Evolutionary conservation across 2,888 invertebrate genomes (phyloP).

Genomic region (Trachelus troglodyta): DNA sequence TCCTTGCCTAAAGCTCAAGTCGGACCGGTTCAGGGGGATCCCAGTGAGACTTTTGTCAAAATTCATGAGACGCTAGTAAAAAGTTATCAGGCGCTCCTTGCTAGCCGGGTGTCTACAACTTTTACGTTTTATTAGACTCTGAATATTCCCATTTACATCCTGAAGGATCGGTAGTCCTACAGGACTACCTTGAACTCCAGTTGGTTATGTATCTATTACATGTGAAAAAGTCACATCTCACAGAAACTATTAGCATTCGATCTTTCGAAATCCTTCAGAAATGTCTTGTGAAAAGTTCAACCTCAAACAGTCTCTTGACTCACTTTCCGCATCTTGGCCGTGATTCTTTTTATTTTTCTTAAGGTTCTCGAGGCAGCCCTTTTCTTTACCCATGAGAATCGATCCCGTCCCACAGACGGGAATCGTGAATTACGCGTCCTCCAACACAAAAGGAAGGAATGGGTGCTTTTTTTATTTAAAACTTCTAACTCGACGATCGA

Average conservation of each 20-base stretch:
- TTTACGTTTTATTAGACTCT: background rate
- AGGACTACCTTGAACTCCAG: background rate
- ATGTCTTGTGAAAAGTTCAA: background rate
- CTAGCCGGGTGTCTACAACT: background rate
- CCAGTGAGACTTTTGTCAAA: constrained; percentile 26
- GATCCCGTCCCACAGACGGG: background rate
- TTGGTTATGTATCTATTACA: background rate
- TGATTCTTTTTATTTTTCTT: background rate
- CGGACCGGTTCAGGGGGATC: background rate
- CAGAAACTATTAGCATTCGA: background rate
- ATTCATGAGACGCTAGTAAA: constrained; percentile 29
- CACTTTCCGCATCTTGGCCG: background rate
- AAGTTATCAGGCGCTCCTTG: background rate
- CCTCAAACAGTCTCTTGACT: background rate
- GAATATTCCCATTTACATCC: background rate
- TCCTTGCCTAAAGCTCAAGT: background rate
- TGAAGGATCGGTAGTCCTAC: background rate
- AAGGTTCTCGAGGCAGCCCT: background rate
- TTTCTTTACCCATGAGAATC: background rate
- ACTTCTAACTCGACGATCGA: background rate
- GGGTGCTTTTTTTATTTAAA: background rate
- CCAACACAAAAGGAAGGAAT: background rate
- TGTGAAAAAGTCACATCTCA: background rate
- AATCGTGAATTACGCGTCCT: background rate
- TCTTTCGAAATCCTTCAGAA: background rate